phyloP scores from a whole-genome alignment of 35 echinoderm and acorn worm genomes.

The Anneissia japonica region DNA sequence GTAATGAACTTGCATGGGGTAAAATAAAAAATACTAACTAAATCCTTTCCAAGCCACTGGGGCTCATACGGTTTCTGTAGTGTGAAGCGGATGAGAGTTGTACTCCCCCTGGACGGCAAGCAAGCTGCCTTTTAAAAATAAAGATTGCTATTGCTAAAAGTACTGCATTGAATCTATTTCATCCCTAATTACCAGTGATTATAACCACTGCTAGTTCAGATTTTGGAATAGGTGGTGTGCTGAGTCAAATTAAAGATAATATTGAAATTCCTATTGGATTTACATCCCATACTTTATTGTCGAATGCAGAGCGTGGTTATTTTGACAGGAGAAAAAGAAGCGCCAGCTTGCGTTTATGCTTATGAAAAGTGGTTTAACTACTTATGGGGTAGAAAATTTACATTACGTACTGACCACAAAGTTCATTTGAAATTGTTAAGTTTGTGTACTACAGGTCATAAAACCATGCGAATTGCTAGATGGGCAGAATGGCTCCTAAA shows the following conservation, averaged over 20 bases:
- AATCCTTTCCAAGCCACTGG: background rate
- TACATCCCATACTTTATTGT: slow-evolving; percentile 50
- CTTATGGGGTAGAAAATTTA: slow-evolving; percentile 56
- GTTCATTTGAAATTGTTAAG: background rate
- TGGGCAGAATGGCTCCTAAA: background rate
- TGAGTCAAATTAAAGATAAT: slow-evolving; percentile 46
- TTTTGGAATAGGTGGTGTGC: slow-evolving; percentile 35
- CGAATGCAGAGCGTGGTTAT: slow-evolving; percentile 39
- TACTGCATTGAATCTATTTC: slow-evolving; percentile 21
- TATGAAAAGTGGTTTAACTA: slow-evolving; percentile 65
- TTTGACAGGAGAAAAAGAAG: slow-evolving; percentile 28
- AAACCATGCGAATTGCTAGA: slow-evolving; percentile 1
- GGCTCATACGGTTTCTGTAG: background rate
- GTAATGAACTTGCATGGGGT: background rate
- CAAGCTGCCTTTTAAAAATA: slow-evolving; percentile 2
- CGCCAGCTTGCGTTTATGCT: slow-evolving; percentile 53
- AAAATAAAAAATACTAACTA: too few relatives aligned
- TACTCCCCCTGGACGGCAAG: slow-evolving; percentile 15
- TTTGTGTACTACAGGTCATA: background rate
- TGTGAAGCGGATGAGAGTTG: too few relatives aligned
- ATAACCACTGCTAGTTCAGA: slow-evolving; percentile 33
- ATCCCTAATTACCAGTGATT: slow-evolving; percentile 28
- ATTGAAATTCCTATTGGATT: slow-evolving; percentile 48
- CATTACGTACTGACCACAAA: slow-evolving; percentile 21
- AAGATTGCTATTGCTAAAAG: slow-evolving; percentile 28